A percentile compares a stretch with the other conserved stretches of the same genome.
Evolutionary conservation across 2,113 vertebrate species (phyloP).

Genomic region (Nerophis ophidion): DNA sequence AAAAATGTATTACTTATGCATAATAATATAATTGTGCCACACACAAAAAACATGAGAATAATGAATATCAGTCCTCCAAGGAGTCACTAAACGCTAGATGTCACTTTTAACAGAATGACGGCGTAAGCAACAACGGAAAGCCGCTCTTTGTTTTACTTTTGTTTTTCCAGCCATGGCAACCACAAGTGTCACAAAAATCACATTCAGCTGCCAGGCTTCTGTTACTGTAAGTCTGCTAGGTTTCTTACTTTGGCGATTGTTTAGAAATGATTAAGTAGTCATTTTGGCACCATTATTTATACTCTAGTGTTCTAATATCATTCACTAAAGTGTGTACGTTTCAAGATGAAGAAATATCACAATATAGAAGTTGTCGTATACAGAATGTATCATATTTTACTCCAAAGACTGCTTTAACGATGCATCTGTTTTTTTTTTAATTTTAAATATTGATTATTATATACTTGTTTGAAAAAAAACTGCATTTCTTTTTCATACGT

Average conservation of each 20-base stretch:
- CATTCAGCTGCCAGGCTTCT: slow-evolving; percentile 1
- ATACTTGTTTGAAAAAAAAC: not conserved
- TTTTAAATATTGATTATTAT: not conserved
- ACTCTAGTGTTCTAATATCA: too few species aligned
- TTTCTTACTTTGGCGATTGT: not conserved
- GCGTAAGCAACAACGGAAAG: not conserved
- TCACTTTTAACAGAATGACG: not conserved
- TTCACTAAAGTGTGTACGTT: too few species aligned
- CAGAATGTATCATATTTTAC: not conserved
- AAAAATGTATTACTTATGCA: too few species aligned
- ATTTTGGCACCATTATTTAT: too few species aligned
- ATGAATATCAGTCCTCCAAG: not conserved
- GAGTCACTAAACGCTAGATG: slow-evolving; percentile 1
- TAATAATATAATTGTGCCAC: too few species aligned
- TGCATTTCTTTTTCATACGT: not conserved
- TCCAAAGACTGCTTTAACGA: too few species aligned
- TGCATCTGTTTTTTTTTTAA: not conserved
- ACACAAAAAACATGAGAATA: too few species aligned
- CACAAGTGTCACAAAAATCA: slow-evolving; percentile 2
- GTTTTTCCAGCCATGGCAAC: slow-evolving; percentile 21
- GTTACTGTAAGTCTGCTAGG: not conserved
- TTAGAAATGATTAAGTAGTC: not conserved
- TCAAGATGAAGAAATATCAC: too few species aligned
- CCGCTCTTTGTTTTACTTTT: not conserved
- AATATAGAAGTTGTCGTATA: too few species aligned